Evolutionary conservation across 2,797 vertebrate species (phyloP).

Genomic region (Centropyge bicolor): DNA sequence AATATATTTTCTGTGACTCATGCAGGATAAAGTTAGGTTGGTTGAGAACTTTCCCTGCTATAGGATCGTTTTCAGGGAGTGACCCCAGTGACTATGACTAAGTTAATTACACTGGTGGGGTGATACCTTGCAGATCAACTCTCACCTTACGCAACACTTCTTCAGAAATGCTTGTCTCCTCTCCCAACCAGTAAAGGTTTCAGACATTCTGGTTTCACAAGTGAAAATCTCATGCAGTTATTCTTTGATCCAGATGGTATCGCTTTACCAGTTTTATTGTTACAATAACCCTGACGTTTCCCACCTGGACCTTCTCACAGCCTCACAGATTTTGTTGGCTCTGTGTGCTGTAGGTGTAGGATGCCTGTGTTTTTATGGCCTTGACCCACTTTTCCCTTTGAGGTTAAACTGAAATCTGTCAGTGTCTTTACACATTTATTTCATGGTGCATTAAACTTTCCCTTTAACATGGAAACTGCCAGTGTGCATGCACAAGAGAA

Average conservation of each 20-base stretch:
- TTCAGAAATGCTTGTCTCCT: neutral
- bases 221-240: constrained; percentile 12
- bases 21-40: neutral
- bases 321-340: neutral
- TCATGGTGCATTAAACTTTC: neutral
- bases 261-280: constrained; percentile 21
- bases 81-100: constrained; percentile 41
- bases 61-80: constrained; percentile 41
- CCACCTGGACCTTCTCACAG: constrained; percentile 28
- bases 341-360: neutral
- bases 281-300: neutral
- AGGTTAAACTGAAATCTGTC: constrained; percentile 8
- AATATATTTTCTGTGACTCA: constrained; percentile 44
- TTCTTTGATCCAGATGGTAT: constrained; percentile 17
- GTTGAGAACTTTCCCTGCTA: constrained; percentile 9
- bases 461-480: neutral
- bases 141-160: constrained; percentile 33
- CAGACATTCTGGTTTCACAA: constrained; percentile 50
- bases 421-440: constrained; percentile 21
- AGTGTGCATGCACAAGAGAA: neutral
- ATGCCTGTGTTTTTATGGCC: constrained; percentile 23
- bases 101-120: constrained; percentile 33
- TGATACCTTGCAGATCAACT: constrained; percentile 39
- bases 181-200: constrained; percentile 30
- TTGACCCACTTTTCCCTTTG: constrained; percentile 30